Evolutionary conservation across 2,113 vertebrate species (phyloP).

Genomic region (Sebastes schlegelii): DNA sequence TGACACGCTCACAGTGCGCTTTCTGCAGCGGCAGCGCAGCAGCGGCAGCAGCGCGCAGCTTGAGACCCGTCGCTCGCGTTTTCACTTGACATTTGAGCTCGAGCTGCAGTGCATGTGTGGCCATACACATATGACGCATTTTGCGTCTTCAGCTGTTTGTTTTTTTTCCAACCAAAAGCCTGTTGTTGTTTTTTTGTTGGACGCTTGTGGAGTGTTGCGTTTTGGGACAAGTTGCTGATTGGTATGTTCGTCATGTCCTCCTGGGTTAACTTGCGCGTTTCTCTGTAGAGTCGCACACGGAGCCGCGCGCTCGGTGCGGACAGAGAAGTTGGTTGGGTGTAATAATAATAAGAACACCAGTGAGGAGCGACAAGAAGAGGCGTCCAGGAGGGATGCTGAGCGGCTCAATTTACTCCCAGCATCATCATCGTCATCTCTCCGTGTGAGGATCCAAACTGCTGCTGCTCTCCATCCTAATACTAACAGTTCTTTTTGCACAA

Average conservation of each 20-base stretch:
- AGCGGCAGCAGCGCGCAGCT: constrained; percentile 13
- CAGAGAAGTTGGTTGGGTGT: constrained; percentile 58
- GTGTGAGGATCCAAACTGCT: constrained; percentile 54
- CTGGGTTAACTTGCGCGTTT: constrained; percentile 43
- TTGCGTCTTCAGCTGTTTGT: constrained; percentile 27
- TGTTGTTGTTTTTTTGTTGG: too few species aligned
- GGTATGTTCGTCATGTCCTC: constrained; percentile 48
- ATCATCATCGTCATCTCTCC: constrained; percentile 44
- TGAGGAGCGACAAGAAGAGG: constrained; percentile 26
- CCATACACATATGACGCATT: constrained; percentile 56
- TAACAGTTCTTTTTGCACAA: constrained; percentile 24
- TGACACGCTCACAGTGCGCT: constrained; percentile 41
- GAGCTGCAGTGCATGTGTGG: constrained; percentile 34
- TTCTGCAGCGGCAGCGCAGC: constrained; percentile 15
- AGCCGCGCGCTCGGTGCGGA: constrained; percentile 21
- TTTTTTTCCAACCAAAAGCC: not conserved
- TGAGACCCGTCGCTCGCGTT: constrained; percentile 30
- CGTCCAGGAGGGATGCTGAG: constrained; percentile 15
- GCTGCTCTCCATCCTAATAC: constrained; percentile 29
- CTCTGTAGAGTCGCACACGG: constrained; percentile 18
- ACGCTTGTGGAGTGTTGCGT: constrained; percentile 19
- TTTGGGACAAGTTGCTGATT: constrained; percentile 62
- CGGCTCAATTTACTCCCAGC: constrained; percentile 54
- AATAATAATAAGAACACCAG: constrained; percentile 23
- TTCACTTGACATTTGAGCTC: constrained; percentile 51